phyloP scores from a whole-genome alignment of 2,888 invertebrate genomes.

The Scaptomyza flava region DNA sequence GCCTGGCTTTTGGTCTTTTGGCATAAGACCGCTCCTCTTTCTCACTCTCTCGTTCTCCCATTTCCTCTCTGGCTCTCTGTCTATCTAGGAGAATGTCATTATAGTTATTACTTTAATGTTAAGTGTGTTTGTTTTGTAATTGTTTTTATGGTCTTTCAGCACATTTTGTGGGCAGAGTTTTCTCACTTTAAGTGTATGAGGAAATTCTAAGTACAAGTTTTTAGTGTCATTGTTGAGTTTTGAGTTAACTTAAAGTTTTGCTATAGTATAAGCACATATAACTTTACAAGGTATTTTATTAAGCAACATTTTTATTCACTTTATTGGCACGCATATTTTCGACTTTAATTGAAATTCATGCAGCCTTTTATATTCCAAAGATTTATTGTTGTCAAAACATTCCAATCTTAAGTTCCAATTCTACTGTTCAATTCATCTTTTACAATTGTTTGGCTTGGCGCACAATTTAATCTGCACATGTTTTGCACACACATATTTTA shows the following conservation, averaged over 20 bases:
- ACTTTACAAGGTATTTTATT: background rate
- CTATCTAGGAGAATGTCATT: slow-evolving; percentile 20
- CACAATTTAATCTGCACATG: slow-evolving; percentile 47
- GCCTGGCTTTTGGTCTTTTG: slow-evolving; percentile 32
- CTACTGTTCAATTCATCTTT: background rate
- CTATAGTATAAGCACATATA: background rate
- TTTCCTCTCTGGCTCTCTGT: background rate
- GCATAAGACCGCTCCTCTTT: slow-evolving; percentile 3
- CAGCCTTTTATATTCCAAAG: background rate
- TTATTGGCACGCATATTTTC: background rate
- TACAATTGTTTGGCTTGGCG: slow-evolving; percentile 28
- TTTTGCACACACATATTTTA: slow-evolving; percentile 52
- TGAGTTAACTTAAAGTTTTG: slow-evolving; percentile 7
- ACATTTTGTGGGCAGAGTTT: slow-evolving; percentile 34
- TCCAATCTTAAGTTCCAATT: too few relatives aligned
- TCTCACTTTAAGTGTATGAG: slow-evolving; percentile 29
- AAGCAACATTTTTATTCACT: background rate
- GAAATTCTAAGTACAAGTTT: slow-evolving; percentile 27
- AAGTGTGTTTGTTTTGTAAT: slow-evolving; percentile 37
- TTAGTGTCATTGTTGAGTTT: slow-evolving; percentile 5
- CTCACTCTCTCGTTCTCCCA: slow-evolving; percentile 1
- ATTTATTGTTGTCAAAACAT: slow-evolving; percentile 17
- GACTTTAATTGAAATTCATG: slow-evolving; percentile 16
- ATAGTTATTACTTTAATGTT: slow-evolving; percentile 52
- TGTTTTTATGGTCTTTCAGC: slow-evolving; percentile 37